These are phyloP conservation scores for Phthorimaea operculella DNA, from an alignment of 1,140 invertebrate genomes.

Conservation along the genomic window DNA sequence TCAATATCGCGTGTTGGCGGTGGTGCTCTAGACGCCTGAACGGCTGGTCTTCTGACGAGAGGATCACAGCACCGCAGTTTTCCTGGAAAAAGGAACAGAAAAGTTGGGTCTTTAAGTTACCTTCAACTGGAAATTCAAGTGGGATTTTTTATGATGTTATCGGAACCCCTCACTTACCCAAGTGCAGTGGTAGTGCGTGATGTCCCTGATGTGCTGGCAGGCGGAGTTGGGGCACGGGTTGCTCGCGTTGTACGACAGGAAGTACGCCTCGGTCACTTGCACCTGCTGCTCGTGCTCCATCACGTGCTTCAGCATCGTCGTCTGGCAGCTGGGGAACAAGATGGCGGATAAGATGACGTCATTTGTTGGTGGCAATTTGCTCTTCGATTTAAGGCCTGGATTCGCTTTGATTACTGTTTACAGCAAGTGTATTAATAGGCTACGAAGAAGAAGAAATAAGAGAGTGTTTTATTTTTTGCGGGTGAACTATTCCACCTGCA, in stretches of 20 bases:
- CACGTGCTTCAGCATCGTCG: constrained; percentile 85
- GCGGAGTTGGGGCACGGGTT: constrained; percentile 75
- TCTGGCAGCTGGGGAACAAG: constrained; percentile 70
- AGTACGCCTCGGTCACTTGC: constrained; percentile 84
- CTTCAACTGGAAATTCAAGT: background rate
- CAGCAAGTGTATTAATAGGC: too few relatives aligned
- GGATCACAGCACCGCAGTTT: constrained; percentile 85
- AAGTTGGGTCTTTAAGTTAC: too few relatives aligned
- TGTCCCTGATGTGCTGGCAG: constrained; percentile 81
- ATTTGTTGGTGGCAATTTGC: too few relatives aligned
- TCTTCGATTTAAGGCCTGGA: too few relatives aligned
- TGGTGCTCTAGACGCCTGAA: constrained; percentile 91
- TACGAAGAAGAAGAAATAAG: too few relatives aligned
- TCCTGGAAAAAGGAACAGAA: constrained; percentile 70
- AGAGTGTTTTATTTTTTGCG: too few relatives aligned
- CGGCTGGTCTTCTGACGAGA: constrained; percentile 81
- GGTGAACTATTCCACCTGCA: too few relatives aligned
- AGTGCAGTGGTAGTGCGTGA: constrained; percentile 90
- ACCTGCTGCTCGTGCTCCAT: constrained; percentile 89
- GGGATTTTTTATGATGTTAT: too few relatives aligned
- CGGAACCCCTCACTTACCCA: constrained; percentile 69
- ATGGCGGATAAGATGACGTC: background rate
- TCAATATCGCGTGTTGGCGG: constrained; percentile 79
- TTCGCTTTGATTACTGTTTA: too few relatives aligned
- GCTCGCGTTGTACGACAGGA: constrained; percentile 70